Base-by-base conservation (phyloP, 2,113 vertebrate genomes). In the Catharus fuscescens region DNA sequence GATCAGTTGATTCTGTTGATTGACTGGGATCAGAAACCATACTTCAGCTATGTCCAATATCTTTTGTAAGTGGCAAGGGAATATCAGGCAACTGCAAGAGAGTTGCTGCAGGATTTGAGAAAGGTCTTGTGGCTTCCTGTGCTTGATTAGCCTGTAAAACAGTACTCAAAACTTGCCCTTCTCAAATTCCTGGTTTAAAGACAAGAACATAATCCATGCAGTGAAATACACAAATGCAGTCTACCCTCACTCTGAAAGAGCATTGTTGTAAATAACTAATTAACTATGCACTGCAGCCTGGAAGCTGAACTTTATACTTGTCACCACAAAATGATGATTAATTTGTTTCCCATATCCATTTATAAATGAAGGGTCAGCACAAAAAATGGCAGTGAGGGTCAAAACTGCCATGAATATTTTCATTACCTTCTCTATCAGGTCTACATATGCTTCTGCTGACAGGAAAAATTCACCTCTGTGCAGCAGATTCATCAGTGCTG, bases 201-300 rank as follows among this genome's bases (percentile, higher is more conserved):
- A 34, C 47, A 91, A 57, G 42, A 59, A 28, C 1, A 0, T 64
- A 72, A 72, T 50, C 38, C 32, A 40, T 32, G 28, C 59, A 81
- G 26, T 57, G 50, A 81, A 85, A 93, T 5, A 28, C 32, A 80
- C 23, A 84, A 40, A 84, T 15, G 14, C 65, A 76, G n/a, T 12
- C n/a, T 26, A n/a, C 12, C 13, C 26, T 62, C 0, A 0, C 9
- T 38, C 23, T 53, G 53, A 74, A 76, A 45, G 16, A 69, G 21
- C 60, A 76, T 2, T 89, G 57, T 59, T 0, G 0, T 85, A 78
- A 93, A 71, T 64, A 77, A 52, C 40, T 83, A 74, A 80, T 84
- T 56, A 71, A 36, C 14, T 38, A n/a, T 0, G 4, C 31, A 72
- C 61, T 36, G 45, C 57, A 50, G 18, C 50, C 52, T 45, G 77